Percentiles rank a stretch among this genome's conserved stretches.
Evolutionary conservation across 2,113 vertebrate genomes (phyloP).

Genomic region (Coturnix japonica): DNA sequence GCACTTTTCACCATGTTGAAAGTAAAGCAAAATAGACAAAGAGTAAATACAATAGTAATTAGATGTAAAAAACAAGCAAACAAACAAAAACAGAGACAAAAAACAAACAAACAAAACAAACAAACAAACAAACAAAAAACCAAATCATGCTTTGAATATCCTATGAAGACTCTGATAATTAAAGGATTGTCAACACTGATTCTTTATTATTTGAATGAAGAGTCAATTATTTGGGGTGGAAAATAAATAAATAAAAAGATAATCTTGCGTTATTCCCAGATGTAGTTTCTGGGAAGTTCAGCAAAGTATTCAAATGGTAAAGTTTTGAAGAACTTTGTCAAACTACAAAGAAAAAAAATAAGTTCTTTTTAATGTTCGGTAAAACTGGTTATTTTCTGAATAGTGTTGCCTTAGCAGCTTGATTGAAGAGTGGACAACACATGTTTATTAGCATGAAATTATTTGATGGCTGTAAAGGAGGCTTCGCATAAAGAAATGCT

Average conservation of each 20-base stretch:
- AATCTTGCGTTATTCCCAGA: background rate
- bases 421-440: background rate
- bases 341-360: background rate
- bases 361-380: background rate
- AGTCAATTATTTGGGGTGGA: background rate
- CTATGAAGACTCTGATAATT: constrained; percentile 29
- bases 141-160: constrained; percentile 1
- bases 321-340: background rate
- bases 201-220: background rate
- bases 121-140: too few relatives aligned
- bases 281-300: background rate
- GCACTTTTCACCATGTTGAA: background rate
- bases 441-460: background rate
- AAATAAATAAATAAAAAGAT: background rate
- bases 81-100: too few relatives aligned
- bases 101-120: too few relatives aligned
- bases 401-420: background rate
- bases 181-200: constrained; percentile 7
- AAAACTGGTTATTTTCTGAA: background rate
- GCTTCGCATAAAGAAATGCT: background rate
- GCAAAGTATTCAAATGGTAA: background rate
- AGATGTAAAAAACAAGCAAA: background rate
- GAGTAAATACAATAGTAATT: background rate
- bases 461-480: background rate
- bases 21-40: background rate